These are phyloP conservation scores for Numida meleagris DNA, from an alignment of 2,113 vertebrate species.

Conservation along the genomic window DNA sequence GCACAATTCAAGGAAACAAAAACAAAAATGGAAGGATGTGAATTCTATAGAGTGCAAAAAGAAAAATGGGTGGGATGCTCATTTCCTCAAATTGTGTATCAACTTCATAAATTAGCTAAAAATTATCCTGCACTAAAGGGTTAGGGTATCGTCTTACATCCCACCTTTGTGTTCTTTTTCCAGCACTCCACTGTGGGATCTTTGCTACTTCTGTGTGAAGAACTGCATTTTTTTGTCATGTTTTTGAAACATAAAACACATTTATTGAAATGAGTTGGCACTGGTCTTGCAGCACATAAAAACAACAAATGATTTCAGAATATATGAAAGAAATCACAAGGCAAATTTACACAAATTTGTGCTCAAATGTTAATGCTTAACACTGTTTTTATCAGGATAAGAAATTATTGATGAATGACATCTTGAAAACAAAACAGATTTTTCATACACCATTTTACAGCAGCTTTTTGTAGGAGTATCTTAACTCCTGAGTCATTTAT, in stretches of 20 bases:
- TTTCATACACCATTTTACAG: neutral
- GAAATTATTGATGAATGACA: neutral
- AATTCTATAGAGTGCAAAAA: constrained; percentile 42
- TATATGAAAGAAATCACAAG: neutral
- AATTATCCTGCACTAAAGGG: neutral
- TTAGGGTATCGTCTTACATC: neutral
- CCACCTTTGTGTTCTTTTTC: constrained; percentile 29
- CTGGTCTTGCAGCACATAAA: neutral
- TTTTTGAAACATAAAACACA: neutral
- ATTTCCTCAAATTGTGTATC: constrained; percentile 60
- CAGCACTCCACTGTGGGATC: neutral
- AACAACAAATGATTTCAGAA: neutral
- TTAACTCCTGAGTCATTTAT: neutral
- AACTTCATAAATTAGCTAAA: constrained; percentile 11
- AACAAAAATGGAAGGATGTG: constrained; percentile 69
- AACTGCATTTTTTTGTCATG: neutral
- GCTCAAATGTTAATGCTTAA: neutral
- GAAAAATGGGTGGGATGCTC: constrained; percentile 54
- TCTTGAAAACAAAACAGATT: neutral
- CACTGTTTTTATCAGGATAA: neutral
- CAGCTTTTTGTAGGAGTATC: neutral
- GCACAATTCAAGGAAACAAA: constrained; percentile 75
- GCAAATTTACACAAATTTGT: neutral
- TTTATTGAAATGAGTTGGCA: neutral
- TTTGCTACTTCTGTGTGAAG: neutral